Evolutionary conservation across 2,113 vertebrate species (phyloP), one percentile per base, ranked within the genome.

Genomic region (Garra rufa): DNA sequence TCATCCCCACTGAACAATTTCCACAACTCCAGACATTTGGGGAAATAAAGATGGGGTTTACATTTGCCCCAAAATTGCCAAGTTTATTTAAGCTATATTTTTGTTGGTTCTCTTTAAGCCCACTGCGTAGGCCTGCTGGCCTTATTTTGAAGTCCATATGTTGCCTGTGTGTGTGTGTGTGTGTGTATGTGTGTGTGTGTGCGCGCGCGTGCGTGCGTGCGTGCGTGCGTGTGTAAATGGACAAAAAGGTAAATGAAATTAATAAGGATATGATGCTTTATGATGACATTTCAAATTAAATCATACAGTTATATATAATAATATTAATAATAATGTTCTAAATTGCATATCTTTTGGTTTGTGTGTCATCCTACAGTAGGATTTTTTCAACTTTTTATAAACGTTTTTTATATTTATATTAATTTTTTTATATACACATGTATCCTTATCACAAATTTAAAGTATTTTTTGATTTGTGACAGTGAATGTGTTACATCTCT

Each of bases 1-100:
- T 88, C 88, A 89, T 92, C 87, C 89, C 87, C 38, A 9, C 26
- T 52, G 73, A 55, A 70, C 21, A 41, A 81, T 67, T 52, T 80
- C 83, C 85, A 88, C 82, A 85, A 90, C 85, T 87, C 83, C 82
- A 87, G 85, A 85, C 73, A 74, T 86, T 89, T 82, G 17, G 86
- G 77, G 90, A 89, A 84, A 82, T 87, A 87, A 63, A 41, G 71
- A 28, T 57, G 59, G 77, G 83, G 81, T 61, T 34, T 77, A 76
- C 70, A 44, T 19, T 85, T 83, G 76, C 77, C 87, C 85, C 87
- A 63, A 86, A 83, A 86, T 87, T 69, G 88, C 76, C 79, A 88
- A 83, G 67, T 88, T 88, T 55, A 82, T 89, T 85, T 88, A 38
- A 73, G 55, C 77, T 83, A 82, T 85, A 34, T 69, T 67, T 83